Conservation (phyloP, 2,113 vertebrate species). For the Gasterosteus aculeatus region DNA sequence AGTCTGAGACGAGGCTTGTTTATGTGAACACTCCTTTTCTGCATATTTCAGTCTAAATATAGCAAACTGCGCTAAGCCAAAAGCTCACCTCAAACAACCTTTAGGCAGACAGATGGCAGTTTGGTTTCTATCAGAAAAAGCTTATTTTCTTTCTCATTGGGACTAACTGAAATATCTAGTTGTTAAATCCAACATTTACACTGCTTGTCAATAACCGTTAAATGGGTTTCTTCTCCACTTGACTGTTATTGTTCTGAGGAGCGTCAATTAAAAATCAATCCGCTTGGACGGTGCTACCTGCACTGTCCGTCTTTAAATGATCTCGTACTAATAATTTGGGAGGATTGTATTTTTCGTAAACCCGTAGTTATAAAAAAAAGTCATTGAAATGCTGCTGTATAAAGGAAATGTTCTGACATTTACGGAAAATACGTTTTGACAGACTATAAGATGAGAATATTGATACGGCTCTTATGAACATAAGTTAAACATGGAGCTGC, state of each 20-base stretch:
- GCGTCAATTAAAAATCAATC: not conserved
- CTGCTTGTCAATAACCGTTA: constrained; percentile 48
- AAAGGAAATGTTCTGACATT: not conserved
- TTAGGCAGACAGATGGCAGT: not conserved
- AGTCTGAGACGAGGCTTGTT: constrained; percentile 14
- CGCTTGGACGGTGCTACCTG: not conserved
- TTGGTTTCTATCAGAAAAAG: constrained; percentile 8
- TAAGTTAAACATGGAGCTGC: too few species aligned
- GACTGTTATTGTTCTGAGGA: not conserved
- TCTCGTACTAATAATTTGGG: not conserved
- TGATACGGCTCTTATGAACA: not conserved
- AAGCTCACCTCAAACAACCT: not conserved
- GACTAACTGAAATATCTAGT: not conserved
- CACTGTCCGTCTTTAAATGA: not conserved
- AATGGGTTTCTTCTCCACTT: constrained; percentile 48
- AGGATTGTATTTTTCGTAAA: not conserved
- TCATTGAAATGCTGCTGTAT: not conserved
- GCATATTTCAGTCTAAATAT: constrained; percentile 6
- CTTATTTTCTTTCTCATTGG: constrained; percentile 2
- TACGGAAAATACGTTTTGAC: not conserved
- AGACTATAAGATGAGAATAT: not conserved
- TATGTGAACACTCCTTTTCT: constrained; percentile 13
- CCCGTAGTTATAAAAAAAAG: not conserved
- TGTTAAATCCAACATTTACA: constrained; percentile 44
- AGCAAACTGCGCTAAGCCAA: constrained; percentile 10